Evolutionary conservation across 2,113 vertebrate species (phyloP).

Genomic region (Tetraodon nigroviridis): DNA sequence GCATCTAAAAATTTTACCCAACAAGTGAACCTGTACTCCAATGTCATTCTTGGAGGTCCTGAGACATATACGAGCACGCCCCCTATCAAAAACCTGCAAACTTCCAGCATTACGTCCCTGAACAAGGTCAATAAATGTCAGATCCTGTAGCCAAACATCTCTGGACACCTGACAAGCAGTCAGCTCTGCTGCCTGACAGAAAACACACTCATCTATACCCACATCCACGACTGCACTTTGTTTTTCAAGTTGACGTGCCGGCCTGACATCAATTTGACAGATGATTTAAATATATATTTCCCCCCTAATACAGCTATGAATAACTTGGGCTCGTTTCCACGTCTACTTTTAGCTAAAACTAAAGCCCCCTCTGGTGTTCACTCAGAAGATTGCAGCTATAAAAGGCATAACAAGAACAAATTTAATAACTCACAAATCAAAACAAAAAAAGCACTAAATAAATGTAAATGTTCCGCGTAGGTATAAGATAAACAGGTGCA

Average conservation of each 20-base stretch:
- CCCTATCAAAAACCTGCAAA: conserved; percentile 32
- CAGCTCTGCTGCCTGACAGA: conserved; percentile 55
- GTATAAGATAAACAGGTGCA: too few species aligned
- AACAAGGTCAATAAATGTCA: conserved; percentile 42
- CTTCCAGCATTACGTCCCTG: conserved; percentile 46
- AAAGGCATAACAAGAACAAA: not conserved
- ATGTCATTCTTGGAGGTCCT: conserved; percentile 6
- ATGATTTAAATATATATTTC: not conserved
- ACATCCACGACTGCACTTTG: conserved; percentile 15
- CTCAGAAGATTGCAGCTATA: not conserved
- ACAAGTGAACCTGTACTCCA: not conserved
- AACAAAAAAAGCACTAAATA: not conserved
- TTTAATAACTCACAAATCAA: not conserved
- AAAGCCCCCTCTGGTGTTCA: conserved; percentile 44
- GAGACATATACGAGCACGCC: conserved; percentile 4
- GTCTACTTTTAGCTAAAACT: not conserved
- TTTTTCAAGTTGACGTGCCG: conserved; percentile 5
- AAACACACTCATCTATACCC: conserved; percentile 34
- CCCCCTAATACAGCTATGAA: too few species aligned
- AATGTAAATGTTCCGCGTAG: too few species aligned
- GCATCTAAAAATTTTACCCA: too few species aligned
- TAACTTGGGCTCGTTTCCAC: too few species aligned
- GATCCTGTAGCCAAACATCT: conserved; percentile 55
- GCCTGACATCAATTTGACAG: not conserved
- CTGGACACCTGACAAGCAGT: conserved; percentile 57